These are phyloP conservation scores for Onychostoma macrolepis DNA, from an alignment of 2,113 vertebrate genomes.

Conservation along the genomic window DNA sequence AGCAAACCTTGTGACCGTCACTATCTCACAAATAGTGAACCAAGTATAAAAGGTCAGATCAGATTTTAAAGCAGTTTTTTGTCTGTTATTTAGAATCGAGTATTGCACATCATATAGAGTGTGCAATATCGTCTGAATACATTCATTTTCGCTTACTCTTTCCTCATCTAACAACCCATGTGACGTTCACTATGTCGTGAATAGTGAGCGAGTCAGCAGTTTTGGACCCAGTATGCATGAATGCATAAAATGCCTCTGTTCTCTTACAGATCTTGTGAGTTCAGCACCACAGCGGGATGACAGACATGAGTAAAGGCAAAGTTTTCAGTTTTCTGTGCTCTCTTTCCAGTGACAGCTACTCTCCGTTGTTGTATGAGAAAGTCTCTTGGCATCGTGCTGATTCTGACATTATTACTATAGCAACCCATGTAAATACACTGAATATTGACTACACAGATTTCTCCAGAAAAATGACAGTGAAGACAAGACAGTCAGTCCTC, in stretches of 20 bases:
- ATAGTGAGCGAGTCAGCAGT: not conserved
- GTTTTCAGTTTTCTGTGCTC: slow-evolving; percentile 5
- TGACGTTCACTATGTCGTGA: not conserved
- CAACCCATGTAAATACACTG: slow-evolving; percentile 8
- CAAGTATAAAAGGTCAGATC: not conserved
- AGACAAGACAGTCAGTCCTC: not conserved
- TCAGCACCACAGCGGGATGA: slow-evolving; percentile 22
- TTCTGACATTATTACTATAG: slow-evolving; percentile 19
- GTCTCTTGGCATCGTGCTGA: slow-evolving; percentile 21
- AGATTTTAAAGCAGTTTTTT: not conserved
- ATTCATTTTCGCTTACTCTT: not conserved
- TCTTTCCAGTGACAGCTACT: slow-evolving; percentile 20
- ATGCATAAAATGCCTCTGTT: slow-evolving; percentile 26
- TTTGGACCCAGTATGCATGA: slow-evolving; percentile 5
- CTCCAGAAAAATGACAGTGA: not conserved
- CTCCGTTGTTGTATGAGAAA: slow-evolving; percentile 4
- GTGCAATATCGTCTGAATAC: not conserved
- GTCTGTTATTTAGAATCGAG: not conserved
- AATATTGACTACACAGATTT: not conserved
- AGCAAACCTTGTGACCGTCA: not conserved
- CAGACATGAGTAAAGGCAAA: slow-evolving; percentile 16
- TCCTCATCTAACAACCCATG: not conserved
- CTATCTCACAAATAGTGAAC: not conserved
- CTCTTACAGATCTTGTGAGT: slow-evolving; percentile 21
- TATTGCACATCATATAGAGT: not conserved